Percentiles rank a stretch among this genome's conserved stretches.
Conservation (phyloP, 2,113 vertebrate genomes). For the Corydoras maculifer region DNA sequence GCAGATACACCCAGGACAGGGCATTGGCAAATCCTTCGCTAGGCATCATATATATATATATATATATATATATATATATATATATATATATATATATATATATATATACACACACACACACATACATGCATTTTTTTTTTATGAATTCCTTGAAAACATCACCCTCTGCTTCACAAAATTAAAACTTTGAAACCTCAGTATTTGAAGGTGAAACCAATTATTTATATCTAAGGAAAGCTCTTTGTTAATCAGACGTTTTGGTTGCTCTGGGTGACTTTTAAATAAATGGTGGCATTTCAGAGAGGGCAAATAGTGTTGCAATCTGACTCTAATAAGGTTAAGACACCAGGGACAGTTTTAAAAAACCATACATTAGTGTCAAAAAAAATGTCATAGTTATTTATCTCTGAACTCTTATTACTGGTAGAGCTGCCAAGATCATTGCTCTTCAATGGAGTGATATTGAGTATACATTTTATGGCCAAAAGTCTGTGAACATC, state of each 20-base stretch:
- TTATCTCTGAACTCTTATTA: no score
- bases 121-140: not conserved
- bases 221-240: slow-evolving; percentile 5
- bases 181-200: not conserved
- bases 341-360: not conserved
- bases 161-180: not conserved
- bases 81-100: no score
- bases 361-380: slow-evolving; percentile 4
- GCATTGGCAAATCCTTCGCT: no score
- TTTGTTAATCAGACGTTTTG: not conserved
- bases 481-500: no score
- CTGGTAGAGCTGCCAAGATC: no score
- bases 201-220: slow-evolving; percentile 19
- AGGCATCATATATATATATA: no score
- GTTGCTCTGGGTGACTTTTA: not conserved
- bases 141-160: not conserved
- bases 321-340: slow-evolving; percentile 7
- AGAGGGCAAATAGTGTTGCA: not conserved
- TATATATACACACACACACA: no score
- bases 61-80: no score
- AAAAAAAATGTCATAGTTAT: no score
- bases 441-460: no score
- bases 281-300: slow-evolving; percentile 7
- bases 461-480: no score
- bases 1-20: no score